phyloP scores from a whole-genome alignment of 2,797 vertebrate genomes.

The Poeciliopsis gracilis region DNA sequence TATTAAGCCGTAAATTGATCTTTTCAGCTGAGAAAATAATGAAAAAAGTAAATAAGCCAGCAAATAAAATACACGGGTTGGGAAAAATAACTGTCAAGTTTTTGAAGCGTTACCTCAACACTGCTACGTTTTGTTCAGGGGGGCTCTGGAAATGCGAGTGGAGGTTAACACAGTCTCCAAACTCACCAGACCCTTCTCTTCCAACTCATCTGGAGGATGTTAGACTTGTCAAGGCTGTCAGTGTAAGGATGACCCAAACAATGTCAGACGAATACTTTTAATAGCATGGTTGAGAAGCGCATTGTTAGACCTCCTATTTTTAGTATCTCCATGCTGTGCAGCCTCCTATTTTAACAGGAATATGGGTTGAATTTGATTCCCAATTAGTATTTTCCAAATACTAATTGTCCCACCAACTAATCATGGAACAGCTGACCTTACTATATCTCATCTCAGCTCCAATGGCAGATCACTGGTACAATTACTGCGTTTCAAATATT shows the following conservation, averaged over 20 bases:
- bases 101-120: not conserved
- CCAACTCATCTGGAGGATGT: not conserved
- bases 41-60: not conserved
- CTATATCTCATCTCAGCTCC: not conserved
- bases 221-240: not conserved
- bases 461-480: not conserved
- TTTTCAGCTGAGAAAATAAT: not conserved
- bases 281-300: not conserved
- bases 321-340: not conserved
- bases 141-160: not conserved
- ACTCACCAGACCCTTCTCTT: not conserved
- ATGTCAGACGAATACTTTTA: not conserved
- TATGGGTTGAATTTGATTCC: not conserved
- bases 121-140: not conserved
- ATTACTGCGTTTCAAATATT: not conserved
- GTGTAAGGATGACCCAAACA: not conserved
- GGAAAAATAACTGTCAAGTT: not conserved
- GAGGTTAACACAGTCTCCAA: not conserved
- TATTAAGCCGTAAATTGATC: not conserved
- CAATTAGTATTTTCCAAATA: not conserved
- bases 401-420: not conserved
- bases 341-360: not conserved
- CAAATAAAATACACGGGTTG: not conserved
- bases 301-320: conserved; percentile 1
- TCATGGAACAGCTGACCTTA: not conserved